Evolutionary conservation across 2,797 vertebrate genomes (phyloP).

Genomic region (Spea hammondii): DNA sequence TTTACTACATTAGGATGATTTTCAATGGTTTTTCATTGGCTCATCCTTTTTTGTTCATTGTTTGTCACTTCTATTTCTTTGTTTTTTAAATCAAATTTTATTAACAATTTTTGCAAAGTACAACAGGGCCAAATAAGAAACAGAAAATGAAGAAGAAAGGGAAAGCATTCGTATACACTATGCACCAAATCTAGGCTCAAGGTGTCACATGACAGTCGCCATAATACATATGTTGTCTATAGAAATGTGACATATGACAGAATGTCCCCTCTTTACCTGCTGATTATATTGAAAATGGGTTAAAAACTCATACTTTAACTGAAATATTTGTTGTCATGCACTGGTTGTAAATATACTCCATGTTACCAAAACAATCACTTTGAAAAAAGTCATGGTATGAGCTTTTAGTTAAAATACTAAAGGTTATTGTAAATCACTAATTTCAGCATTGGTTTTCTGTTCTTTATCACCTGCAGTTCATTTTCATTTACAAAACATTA

Average conservation of each 20-base stretch:
- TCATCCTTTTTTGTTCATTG: constrained; percentile 23
- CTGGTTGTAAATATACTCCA: constrained; percentile 18
- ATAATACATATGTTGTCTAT: too few species aligned
- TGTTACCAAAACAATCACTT: constrained; percentile 21
- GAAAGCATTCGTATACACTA: too few species aligned
- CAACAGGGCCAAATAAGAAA: too few species aligned
- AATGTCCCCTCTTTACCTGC: too few species aligned
- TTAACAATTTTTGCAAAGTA: too few species aligned
- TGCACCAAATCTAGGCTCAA: too few species aligned
- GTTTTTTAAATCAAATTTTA: background rate
- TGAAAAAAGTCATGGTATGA: background rate
- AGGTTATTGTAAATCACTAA: constrained; percentile 9
- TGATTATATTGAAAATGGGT: background rate
- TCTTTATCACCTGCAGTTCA: background rate
- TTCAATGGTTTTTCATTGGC: constrained; percentile 12
- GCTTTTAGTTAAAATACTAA: background rate
- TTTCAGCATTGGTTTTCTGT: background rate
- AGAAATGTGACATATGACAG: too few species aligned
- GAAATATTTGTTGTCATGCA: constrained; percentile 11
- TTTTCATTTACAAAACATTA: constrained; percentile 3
- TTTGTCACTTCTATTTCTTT: constrained; percentile 20
- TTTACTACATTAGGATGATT: constrained; percentile 38
- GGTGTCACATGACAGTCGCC: too few species aligned
- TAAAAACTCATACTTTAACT: constrained; percentile 34
- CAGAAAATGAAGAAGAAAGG: too few species aligned